A percentile compares a stretch with the other conserved stretches of the same genome.
These are phyloP conservation scores for Solea senegalensis DNA, from an alignment of 2,113 vertebrate genomes.

Conservation along the genomic window DNA sequence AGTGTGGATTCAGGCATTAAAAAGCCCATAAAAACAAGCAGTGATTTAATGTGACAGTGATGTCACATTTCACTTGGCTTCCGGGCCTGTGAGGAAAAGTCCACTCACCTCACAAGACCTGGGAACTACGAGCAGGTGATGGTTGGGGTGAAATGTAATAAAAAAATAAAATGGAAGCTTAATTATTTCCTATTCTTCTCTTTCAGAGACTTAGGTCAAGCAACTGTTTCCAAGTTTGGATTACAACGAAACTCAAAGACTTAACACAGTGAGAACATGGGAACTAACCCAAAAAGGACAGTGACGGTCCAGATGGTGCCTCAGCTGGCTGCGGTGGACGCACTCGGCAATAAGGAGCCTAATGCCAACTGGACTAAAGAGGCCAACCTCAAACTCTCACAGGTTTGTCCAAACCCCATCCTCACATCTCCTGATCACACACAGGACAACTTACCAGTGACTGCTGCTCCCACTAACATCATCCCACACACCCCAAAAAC, in stretches of 20 bases:
- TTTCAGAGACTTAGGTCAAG: slow-evolving; percentile 49
- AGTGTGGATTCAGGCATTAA: too few relatives aligned
- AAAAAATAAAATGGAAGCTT: slow-evolving; percentile 1
- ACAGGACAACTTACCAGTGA: slow-evolving; percentile 49
- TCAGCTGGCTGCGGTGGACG: slow-evolving; percentile 77
- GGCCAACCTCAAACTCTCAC: slow-evolving; percentile 75
- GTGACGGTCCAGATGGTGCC: slow-evolving; percentile 84
- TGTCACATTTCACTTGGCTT: too few relatives aligned
- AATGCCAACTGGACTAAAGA: slow-evolving; percentile 74
- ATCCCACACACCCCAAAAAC: slow-evolving; percentile 26
- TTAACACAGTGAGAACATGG: slow-evolving; percentile 79
- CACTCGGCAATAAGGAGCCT: slow-evolving; percentile 74
- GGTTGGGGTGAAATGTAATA: too few relatives aligned
- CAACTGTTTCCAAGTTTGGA: slow-evolving; percentile 57
- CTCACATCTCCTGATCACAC: background rate
- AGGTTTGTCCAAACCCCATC: slow-evolving; percentile 57
- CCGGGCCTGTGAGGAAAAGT: too few relatives aligned
- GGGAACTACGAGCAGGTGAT: too few relatives aligned
- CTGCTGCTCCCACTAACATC: slow-evolving; percentile 21
- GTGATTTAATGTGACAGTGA: too few relatives aligned
- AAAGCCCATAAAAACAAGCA: too few relatives aligned
- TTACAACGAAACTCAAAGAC: slow-evolving; percentile 51
- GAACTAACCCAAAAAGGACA: slow-evolving; percentile 89
- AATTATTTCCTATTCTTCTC: slow-evolving; percentile 8
- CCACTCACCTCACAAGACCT: too few relatives aligned